Evolutionary conservation across 2,888 invertebrate species (phyloP).

Genomic region (Creontiades dilutus): DNA sequence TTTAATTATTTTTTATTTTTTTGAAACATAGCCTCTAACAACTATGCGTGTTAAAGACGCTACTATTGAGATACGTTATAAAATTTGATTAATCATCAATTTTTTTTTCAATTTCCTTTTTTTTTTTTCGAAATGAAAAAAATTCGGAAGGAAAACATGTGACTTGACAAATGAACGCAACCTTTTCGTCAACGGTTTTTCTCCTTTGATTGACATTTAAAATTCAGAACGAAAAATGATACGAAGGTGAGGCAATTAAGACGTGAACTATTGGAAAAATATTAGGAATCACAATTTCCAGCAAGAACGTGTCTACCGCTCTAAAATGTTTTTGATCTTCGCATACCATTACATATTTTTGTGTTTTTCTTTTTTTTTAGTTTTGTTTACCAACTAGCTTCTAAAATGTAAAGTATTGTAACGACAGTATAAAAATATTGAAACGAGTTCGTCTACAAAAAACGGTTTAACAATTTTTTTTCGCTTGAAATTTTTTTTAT

Average conservation of each 20-base stretch:
- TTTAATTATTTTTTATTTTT: conserved; percentile 53
- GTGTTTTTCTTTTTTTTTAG: too few relatives aligned
- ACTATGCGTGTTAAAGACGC: conserved; percentile 65
- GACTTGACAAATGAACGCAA: background rate
- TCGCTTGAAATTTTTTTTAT: conserved; percentile 66
- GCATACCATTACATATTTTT: conserved; percentile 65
- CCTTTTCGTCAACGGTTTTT: conserved; percentile 1
- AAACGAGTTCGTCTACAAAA: conserved; percentile 73
- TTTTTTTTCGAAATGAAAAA: too few relatives aligned
- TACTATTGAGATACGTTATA: conserved; percentile 68
- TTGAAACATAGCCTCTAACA: conserved; percentile 58
- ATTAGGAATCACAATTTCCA: conserved; percentile 55
- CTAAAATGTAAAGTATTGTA: conserved; percentile 68
- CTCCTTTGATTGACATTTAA: background rate
- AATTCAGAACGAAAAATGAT: conserved; percentile 28
- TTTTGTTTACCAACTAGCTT: conserved; percentile 65
- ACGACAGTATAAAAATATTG: conserved; percentile 75
- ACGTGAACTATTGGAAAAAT: conserved; percentile 11
- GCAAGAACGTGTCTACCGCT: conserved; percentile 18
- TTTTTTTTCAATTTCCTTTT: conserved; percentile 59
- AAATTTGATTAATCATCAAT: conserved; percentile 60
- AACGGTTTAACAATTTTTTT: conserved; percentile 65
- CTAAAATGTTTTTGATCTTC: conserved; percentile 72
- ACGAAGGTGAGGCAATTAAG: conserved; percentile 66
- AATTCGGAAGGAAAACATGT: background rate